These are phyloP conservation scores for Stegodyphus dumicola DNA, from an alignment of 1,140 invertebrate species.

Conservation along the genomic window DNA sequence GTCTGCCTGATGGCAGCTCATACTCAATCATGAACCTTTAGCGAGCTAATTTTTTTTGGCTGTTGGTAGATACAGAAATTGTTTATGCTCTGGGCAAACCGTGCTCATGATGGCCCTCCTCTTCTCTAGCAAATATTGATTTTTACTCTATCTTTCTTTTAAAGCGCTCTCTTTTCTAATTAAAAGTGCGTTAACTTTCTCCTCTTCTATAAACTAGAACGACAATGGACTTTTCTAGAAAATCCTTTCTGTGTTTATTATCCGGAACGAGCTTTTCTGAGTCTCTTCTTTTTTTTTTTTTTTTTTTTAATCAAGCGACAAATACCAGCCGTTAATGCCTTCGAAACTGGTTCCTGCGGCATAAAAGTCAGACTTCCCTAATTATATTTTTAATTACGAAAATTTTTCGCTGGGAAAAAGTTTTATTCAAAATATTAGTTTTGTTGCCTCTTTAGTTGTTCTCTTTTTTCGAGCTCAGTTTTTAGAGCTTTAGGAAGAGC, in stretches of 20 bases:
- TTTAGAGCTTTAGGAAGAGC: constrained; percentile 9
- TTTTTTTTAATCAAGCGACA: constrained; percentile 27
- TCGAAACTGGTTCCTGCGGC: not conserved
- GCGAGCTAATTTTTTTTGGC: not conserved
- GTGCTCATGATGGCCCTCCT: constrained; percentile 33
- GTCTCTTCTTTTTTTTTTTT: constrained; percentile 9
- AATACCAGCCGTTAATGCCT: constrained; percentile 42
- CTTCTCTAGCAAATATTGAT: constrained; percentile 50
- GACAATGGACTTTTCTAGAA: constrained; percentile 38
- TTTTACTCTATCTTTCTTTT: constrained; percentile 49
- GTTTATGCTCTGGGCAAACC: constrained; percentile 52
- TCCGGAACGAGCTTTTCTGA: constrained; percentile 33
- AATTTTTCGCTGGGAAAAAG: constrained; percentile 11
- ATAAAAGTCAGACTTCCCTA: constrained; percentile 26
- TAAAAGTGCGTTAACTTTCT: constrained; percentile 58
- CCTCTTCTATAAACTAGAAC: constrained; percentile 36
- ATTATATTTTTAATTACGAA: constrained; percentile 60
- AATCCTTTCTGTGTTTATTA: constrained; percentile 57
- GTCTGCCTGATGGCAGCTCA: constrained; percentile 10
- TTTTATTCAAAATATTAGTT: constrained; percentile 30
- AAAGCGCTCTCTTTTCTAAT: constrained; percentile 55
- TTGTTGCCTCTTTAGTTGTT: not conserved
- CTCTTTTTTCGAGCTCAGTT: constrained; percentile 19
- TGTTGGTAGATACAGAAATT: constrained; percentile 18
- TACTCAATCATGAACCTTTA: constrained; percentile 32